These are phyloP conservation scores for Hypotaenidia okinawae DNA, from an alignment of 2,797 vertebrate genomes.

Conservation along the genomic window DNA sequence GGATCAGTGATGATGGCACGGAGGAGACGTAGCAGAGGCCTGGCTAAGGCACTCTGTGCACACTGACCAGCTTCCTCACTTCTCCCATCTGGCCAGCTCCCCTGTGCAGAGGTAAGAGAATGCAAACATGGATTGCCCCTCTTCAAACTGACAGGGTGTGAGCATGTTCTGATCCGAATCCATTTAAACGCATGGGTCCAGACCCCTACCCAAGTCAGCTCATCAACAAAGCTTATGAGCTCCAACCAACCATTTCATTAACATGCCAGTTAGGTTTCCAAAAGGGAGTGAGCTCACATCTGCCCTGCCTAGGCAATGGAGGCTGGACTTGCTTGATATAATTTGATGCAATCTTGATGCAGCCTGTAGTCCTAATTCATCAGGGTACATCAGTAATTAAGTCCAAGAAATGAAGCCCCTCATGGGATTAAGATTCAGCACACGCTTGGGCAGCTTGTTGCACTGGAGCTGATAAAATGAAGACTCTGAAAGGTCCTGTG, in stretches of 20 bases:
- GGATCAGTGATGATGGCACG: neutral
- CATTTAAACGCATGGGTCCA: neutral
- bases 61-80: neutral
- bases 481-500: neutral
- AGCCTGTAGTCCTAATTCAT: neutral
- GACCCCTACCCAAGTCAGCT: neutral
- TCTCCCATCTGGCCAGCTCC: neutral
- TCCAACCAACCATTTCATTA: neutral
- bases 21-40: neutral
- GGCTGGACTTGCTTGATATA: neutral
- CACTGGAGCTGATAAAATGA: neutral
- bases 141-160: neutral
- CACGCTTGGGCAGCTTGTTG: rapidly evolving
- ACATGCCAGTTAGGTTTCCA: neutral
- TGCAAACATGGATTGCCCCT: neutral
- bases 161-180: neutral
- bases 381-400: neutral
- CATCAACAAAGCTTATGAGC: neutral
- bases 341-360: neutral
- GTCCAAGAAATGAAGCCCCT: neutral
- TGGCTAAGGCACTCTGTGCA: neutral
- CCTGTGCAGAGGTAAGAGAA: neutral
- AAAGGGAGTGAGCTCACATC: neutral
- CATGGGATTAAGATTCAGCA: neutral
- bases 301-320: neutral